A percentile compares a stretch with the other conserved stretches of the same genome.
Conservation (phyloP, 2,888 invertebrate genomes). For the Alloplasta piceator region DNA sequence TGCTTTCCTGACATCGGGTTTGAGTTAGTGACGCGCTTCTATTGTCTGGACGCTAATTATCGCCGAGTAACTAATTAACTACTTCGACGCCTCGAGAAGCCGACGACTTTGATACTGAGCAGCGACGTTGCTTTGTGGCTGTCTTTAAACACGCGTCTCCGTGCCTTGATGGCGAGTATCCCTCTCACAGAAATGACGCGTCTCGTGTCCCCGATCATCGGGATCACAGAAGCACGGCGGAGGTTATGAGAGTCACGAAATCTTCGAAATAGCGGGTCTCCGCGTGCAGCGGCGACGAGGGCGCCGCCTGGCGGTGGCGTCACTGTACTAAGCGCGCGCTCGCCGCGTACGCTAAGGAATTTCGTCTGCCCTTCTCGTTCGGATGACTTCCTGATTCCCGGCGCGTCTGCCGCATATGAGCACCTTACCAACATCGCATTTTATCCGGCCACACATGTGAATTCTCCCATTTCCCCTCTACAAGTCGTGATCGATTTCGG, state of each 20-base stretch:
- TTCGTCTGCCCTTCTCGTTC: slow-evolving; percentile 55
- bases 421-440: slow-evolving; percentile 71
- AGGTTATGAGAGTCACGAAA: not conserved
- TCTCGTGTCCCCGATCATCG: slow-evolving; percentile 73
- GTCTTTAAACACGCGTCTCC: slow-evolving; percentile 39
- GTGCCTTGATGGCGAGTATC: slow-evolving; percentile 64
- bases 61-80: slow-evolving; percentile 76
- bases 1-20: slow-evolving; percentile 76
- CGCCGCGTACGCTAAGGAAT: slow-evolving; percentile 49
- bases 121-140: slow-evolving; percentile 31
- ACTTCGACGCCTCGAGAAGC: slow-evolving; percentile 33
- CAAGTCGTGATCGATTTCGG: slow-evolving; percentile 4
- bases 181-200: slow-evolving; percentile 76
- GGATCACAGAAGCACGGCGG: slow-evolving; percentile 69
- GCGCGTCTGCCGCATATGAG: slow-evolving; percentile 81
- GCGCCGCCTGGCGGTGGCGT: not conserved
- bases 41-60: slow-evolving; percentile 80
- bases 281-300: not conserved
- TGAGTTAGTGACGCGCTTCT: slow-evolving; percentile 78
- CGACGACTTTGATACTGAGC: slow-evolving; percentile 28
- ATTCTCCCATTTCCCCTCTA: not conserved
- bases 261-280: slow-evolving; percentile 12
- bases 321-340: not conserved
- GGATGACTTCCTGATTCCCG: slow-evolving; percentile 73
- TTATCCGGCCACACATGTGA: slow-evolving; percentile 51